These are phyloP conservation scores for Alosa sapidissima DNA, from an alignment of 2,797 vertebrate genomes.

Conservation along the genomic window DNA sequence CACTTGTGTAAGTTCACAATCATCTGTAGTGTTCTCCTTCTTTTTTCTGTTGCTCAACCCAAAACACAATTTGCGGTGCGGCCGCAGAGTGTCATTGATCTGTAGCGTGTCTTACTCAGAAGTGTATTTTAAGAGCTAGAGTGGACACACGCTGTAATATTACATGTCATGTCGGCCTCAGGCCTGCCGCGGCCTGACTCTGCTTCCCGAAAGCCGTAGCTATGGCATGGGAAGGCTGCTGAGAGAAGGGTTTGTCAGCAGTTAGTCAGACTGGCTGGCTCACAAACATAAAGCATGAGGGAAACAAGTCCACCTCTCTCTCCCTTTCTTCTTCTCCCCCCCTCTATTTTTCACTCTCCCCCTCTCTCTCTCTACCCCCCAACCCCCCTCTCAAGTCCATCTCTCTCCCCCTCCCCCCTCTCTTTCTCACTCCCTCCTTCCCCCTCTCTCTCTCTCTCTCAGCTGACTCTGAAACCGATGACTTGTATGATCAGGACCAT, in stretches of 20 bases:
- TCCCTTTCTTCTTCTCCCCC: too few species aligned
- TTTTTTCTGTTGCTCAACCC: not conserved
- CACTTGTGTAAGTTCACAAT: not conserved
- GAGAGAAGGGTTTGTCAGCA: constrained; percentile 28
- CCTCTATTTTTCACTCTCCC: too few species aligned
- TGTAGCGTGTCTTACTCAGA: not conserved
- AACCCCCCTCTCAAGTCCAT: too few species aligned
- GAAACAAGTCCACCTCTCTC: too few species aligned
- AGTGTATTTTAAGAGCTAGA: not conserved
- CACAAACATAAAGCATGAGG: not conserved
- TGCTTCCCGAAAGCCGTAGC: constrained; percentile 57
- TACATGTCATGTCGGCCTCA: not conserved
- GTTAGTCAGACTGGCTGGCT: constrained; percentile 50
- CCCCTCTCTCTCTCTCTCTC: not conserved
- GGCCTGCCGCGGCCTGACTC: not conserved
- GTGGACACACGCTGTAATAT: not conserved
- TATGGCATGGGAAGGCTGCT: constrained; percentile 42
- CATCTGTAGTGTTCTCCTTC: not conserved
- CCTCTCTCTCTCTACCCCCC: too few species aligned
- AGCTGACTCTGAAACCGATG: constrained; percentile 10
- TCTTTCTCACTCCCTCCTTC: too few species aligned
- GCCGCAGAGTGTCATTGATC: constrained; percentile 15
- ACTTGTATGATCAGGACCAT: not conserved
- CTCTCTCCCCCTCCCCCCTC: too few species aligned
- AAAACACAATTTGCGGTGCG: not conserved